phyloP scores from a whole-genome alignment of 2,888 invertebrate genomes.

The Acrobasis repandana region DNA sequence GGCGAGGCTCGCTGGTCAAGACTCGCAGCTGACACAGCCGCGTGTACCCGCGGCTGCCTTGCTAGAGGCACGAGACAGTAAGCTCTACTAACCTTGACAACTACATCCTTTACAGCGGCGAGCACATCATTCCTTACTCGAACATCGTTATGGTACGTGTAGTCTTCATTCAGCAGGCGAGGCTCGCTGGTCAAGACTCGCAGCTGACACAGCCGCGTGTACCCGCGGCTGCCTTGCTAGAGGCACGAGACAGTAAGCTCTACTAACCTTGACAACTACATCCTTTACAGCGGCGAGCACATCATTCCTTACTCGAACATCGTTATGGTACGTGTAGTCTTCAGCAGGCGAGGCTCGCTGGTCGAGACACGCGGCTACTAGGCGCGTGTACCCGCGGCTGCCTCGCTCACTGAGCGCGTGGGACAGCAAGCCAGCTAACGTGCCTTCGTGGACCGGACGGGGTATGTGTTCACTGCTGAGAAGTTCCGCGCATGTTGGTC shows the following conservation, averaged over 20 bases:
- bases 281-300: constrained; percentile 50
- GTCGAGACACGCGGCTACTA: constrained; percentile 63
- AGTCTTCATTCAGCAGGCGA: too few species aligned
- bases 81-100: not conserved
- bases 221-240: too few species aligned
- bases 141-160: too few species aligned
- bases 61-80: too few species aligned
- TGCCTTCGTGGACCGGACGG: constrained; percentile 93
- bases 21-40: too few species aligned
- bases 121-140: too few species aligned
- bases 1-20: too few species aligned
- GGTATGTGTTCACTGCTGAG: constrained; percentile 92
- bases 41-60: too few species aligned
- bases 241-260: too few species aligned
- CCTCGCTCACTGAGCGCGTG: constrained; percentile 91
- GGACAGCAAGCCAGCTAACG: constrained; percentile 90
- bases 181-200: too few species aligned
- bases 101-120: too few species aligned
- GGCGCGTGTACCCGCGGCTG: constrained; percentile 50
- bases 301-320: constrained; percentile 46
- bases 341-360: constrained; percentile 85
- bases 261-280: constrained; percentile 53
- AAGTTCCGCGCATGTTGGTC: constrained; percentile 94
- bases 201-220: too few species aligned
- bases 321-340: constrained; percentile 91